Base-by-base conservation (phyloP, 2,797 vertebrate species). In the Brotula barbata region DNA sequence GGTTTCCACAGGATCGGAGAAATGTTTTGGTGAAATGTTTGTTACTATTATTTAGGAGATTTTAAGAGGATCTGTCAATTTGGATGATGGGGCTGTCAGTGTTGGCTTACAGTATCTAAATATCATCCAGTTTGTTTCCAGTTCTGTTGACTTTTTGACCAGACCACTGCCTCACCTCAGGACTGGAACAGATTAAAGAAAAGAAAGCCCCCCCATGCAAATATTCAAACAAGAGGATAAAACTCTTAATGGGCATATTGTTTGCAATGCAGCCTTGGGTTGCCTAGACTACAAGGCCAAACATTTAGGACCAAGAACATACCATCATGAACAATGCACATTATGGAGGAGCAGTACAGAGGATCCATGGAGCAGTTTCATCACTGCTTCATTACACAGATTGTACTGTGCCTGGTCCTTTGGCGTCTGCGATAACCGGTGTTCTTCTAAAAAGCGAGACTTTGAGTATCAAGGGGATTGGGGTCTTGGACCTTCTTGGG, bases 311-410 rank as follows among this genome's bases (percentile, higher is more conserved):
- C 74, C 54, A 57, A 71, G 80, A 82, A 79, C 86, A 80, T 88
- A 84, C 83, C 74, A 89, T 87, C 82, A 88, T 84, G 83, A 87
- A 90, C 90, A 91, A 87, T 87, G 66, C 68, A 62, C 17, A 57
- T 80, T 81, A 72, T 85, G 81, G 84, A 80, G 73, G 78, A 68
- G 45, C 50, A 56, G 74, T 75, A 85, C 75, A 83, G 79, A 86
- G 80, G 77, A 71, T 61, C 61, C 56, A 68, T 84, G 70, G 80
- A 72, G 48, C 56, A 42, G 64, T 66, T 68, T 76, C 60, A 59
- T 87, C 58, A 85, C 42, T 76, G 68, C 77, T 44, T 82, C 73
- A 74, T 86, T 83, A 78, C 76, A 69, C 72, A 73, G 58, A 75
- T 61, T 34, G 46, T 54, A 1, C 67, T 66, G 43, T 16, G 57